phyloP scores from a whole-genome alignment of 2,888 invertebrate species.

The Carabus problematicus region DNA sequence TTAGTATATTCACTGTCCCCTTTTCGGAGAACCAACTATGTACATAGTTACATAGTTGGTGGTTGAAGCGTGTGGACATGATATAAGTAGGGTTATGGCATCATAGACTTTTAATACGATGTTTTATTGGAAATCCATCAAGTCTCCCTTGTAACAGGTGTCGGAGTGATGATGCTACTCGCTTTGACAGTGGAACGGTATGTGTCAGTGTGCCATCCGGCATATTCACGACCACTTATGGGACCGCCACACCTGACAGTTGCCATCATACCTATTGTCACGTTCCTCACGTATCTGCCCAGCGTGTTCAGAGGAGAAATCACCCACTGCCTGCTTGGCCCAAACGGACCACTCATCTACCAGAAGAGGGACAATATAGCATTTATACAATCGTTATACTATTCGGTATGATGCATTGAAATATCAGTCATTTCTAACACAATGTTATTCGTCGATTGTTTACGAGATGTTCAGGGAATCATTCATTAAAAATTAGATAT shows the following conservation, averaged over 20 bases:
- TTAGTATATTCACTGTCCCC: too few species aligned
- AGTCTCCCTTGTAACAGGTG: slow-evolving; percentile 58
- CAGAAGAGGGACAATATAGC: slow-evolving; percentile 63
- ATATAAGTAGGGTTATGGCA: too few species aligned
- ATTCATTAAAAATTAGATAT: too few species aligned
- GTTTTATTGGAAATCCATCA: too few species aligned
- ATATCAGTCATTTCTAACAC: too few species aligned
- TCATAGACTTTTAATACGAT: too few species aligned
- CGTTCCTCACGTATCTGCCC: slow-evolving; percentile 74
- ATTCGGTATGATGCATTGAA: slow-evolving; percentile 56
- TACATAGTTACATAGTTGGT: too few species aligned
- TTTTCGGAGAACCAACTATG: too few species aligned
- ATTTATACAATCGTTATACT: slow-evolving; percentile 63
- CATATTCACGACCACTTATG: slow-evolving; percentile 70
- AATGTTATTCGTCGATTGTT: too few species aligned
- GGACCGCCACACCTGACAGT: slow-evolving; percentile 72
- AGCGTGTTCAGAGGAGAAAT: slow-evolving; percentile 70
- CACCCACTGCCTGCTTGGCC: slow-evolving; percentile 61
- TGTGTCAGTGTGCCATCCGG: slow-evolving; percentile 77
- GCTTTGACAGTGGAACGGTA: slow-evolving; percentile 77
- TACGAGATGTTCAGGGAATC: too few species aligned
- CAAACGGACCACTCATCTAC: slow-evolving; percentile 65
- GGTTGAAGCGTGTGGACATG: too few species aligned
- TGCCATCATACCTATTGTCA: slow-evolving; percentile 68
- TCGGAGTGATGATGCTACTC: slow-evolving; percentile 79